Conservation (phyloP, 2,888 invertebrate species). For the Toxonevra muliebris region DNA sequence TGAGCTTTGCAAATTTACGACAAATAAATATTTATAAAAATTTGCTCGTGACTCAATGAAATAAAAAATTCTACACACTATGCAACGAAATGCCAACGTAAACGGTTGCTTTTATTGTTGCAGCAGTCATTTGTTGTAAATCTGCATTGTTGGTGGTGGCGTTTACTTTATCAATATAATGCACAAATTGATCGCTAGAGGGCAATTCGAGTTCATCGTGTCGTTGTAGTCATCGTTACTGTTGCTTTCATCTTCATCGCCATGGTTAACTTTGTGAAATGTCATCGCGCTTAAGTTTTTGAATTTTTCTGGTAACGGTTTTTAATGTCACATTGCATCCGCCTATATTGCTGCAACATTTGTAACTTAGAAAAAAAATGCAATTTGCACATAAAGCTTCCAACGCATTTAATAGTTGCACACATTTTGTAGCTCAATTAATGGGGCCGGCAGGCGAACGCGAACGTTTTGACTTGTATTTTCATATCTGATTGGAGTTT, state of each 20-base stretch:
- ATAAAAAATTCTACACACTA: conserved; percentile 7
- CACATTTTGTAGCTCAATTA: too few relatives aligned
- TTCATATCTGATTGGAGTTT: too few relatives aligned
- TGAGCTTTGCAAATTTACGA: background rate
- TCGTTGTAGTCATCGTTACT: background rate
- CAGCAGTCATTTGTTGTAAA: background rate
- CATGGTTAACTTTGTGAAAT: too few relatives aligned
- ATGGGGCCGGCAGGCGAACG: too few relatives aligned
- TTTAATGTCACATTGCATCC: conserved; percentile 32
- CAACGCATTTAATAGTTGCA: too few relatives aligned
- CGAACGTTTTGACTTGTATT: too few relatives aligned
- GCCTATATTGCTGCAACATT: conserved; percentile 17
- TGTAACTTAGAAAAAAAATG: too few relatives aligned
- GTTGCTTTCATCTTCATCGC: background rate
- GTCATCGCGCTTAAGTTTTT: background rate
- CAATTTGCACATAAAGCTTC: too few relatives aligned
- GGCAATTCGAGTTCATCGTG: background rate
- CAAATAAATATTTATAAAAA: background rate
- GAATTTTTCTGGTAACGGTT: conserved; percentile 27
- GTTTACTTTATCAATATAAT: conserved; percentile 22
- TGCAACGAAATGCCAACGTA: background rate
- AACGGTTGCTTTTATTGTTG: background rate
- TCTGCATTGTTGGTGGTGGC: conserved; percentile 14
- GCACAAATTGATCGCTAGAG: conserved; percentile 22
- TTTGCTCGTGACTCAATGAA: conserved; percentile 12